Base-by-base conservation (phyloP, 2,113 vertebrate genomes). In the Cyanistes caeruleus region DNA sequence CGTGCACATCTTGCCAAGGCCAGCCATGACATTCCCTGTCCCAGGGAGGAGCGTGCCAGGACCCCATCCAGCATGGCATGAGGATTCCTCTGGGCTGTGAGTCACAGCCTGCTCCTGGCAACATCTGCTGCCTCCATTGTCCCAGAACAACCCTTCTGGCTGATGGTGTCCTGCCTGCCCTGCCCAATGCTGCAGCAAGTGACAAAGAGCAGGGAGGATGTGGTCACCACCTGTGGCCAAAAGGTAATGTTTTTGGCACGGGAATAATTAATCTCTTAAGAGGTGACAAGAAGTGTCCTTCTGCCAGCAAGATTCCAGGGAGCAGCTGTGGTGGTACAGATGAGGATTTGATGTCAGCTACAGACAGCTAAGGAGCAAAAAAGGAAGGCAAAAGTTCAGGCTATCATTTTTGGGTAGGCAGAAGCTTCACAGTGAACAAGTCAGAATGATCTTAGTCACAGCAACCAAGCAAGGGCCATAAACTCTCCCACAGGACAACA, bases 21-120 rank as follows among this genome's bases (percentile, higher is more conserved):
- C 72, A 94, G 84, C 68, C 68, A 12, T 72, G 87, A 55, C 78
- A 69, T 83, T 82, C 70, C 59, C 85, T 62, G 75, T 18, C 74
- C 41, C 70, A 76, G 70, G 65, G 55, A 0, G 2, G 44, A 76
- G 49, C 44, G 1, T 46, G 75, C 78, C 90, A 85, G 79, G 70
- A 35, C 10, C 70, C 84, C 82, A 44, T 89, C 89, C 93, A 89
- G 63, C 5, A 0, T 15, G 1, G 78, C 62, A n/a, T 15, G 85
- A 76, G 82, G 94, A 15, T 67, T 96, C 28, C 53, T 55, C 58
- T 46, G 35, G 13, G 53, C 59, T 37, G 41, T 83, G 95, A 96
- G 59, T 93, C 95, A 95, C 7, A 53, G 85, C 17, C 90, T 37
- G 78, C 63, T 92, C 48, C 95, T 93, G 88, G 79, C 85, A 58